Conservation (phyloP, 1,140 invertebrate species). For the Pantala flavescens region DNA sequence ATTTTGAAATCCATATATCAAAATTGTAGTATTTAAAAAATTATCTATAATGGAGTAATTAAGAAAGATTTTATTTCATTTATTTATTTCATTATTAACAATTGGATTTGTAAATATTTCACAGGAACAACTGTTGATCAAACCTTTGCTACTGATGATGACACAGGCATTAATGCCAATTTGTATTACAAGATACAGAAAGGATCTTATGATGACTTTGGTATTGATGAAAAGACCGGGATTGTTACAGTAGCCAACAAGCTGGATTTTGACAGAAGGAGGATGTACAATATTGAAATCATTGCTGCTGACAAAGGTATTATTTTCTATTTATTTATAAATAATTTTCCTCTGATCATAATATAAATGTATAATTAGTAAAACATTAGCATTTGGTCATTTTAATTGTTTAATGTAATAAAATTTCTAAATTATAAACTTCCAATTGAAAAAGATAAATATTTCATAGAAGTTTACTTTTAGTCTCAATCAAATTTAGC, state of each 20-base stretch:
- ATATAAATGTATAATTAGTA: no score
- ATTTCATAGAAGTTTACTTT: no score
- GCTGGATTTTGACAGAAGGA: constrained; percentile 71
- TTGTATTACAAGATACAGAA: constrained; percentile 70
- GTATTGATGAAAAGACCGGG: constrained; percentile 62
- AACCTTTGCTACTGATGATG: constrained; percentile 65
- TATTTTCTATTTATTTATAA: constrained; percentile 19
- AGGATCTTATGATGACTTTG: constrained; percentile 76
- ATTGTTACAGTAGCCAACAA: constrained; percentile 62
- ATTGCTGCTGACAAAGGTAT: constrained; percentile 67
- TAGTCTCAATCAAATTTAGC: no score
- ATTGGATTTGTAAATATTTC: constrained; percentile 44
- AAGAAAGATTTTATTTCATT: constrained; percentile 31
- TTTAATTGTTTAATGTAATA: no score
- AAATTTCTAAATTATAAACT: no score
- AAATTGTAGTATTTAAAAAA: constrained; percentile 30
- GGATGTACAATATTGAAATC: constrained; percentile 66
- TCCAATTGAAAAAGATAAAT: no score
- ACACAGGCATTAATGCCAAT: constrained; percentile 71
- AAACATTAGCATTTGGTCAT: no score
- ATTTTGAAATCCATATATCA: no score
- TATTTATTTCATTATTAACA: constrained; percentile 35
- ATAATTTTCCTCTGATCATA: no score
- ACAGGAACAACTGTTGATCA: constrained; percentile 57
- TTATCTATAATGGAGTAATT: not conserved